Conservation (phyloP, 2,797 vertebrate genomes). For the Anguilla obscura region DNA sequence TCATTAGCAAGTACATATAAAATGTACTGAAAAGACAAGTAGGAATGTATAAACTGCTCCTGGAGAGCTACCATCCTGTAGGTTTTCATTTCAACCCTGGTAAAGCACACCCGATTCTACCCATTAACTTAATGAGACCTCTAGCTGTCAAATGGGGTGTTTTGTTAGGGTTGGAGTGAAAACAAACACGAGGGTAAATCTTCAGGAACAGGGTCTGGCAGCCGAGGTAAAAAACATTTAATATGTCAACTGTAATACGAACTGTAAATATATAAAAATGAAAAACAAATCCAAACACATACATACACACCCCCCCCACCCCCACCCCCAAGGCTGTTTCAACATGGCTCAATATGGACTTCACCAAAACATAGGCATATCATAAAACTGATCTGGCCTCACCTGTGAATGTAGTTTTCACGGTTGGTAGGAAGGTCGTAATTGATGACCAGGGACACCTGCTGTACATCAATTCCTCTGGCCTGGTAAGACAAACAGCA, state of each 20-base stretch:
- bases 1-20: neutral
- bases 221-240: too few species aligned
- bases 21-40: neutral
- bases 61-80: neutral
- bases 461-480: constrained; percentile 70
- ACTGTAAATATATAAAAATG: too few species aligned
- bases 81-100: too few species aligned
- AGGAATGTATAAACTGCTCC: neutral
- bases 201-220: too few species aligned
- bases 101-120: too few species aligned
- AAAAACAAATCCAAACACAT: too few species aligned
- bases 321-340: neutral
- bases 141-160: too few species aligned
- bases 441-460: constrained; percentile 73
- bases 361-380: neutral
- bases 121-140: too few species aligned
- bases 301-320: neutral
- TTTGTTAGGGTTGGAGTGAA: neutral
- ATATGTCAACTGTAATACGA: too few species aligned
- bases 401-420: constrained; percentile 76
- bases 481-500: constrained; percentile 49
- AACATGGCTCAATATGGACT: neutral
- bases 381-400: constrained; percentile 6
- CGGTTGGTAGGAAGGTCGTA: constrained; percentile 73
- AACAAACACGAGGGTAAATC: too few species aligned